Evolutionary conservation across 2,797 vertebrate genomes (phyloP).

Genomic region (Acrossocheilus wenchowensis): DNA sequence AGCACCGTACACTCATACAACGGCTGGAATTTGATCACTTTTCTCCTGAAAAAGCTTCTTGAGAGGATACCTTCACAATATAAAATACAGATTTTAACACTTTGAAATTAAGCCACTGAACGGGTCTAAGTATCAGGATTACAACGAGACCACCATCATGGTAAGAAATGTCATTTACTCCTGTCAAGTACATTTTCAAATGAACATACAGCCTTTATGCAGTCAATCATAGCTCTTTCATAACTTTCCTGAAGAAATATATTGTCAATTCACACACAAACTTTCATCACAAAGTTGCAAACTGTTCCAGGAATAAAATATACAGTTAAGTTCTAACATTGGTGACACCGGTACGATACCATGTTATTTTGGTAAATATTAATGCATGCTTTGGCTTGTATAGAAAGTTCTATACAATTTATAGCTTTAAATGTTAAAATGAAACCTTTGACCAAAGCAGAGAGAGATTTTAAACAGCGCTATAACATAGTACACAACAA

Average conservation of each 20-base stretch:
- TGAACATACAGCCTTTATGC: not conserved
- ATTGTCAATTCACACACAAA: not conserved
- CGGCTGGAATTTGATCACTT: not conserved
- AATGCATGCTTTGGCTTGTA: slow-evolving; percentile 14
- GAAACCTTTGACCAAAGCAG: not conserved
- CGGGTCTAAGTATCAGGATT: not conserved
- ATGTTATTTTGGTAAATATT: slow-evolving; percentile 27
- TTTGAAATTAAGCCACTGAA: not conserved
- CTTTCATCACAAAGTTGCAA: not conserved
- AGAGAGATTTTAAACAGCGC: slow-evolving; percentile 3
- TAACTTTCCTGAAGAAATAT: not conserved
- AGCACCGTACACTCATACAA: not conserved
- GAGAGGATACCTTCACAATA: not conserved
- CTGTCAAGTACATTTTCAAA: not conserved
- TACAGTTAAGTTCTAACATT: slow-evolving; percentile 5
- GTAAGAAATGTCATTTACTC: not conserved
- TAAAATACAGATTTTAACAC: not conserved
- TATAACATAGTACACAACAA: not conserved
- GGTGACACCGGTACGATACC: not conserved
- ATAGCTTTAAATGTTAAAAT: not conserved
- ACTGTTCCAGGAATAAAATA: not conserved
- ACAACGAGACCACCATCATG: not conserved
- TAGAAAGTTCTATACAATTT: not conserved
- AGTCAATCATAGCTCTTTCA: not conserved
- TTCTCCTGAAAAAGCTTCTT: not conserved